Evolutionary conservation across 2,113 vertebrate species (phyloP).

Genomic region (Urocolius indicus): DNA sequence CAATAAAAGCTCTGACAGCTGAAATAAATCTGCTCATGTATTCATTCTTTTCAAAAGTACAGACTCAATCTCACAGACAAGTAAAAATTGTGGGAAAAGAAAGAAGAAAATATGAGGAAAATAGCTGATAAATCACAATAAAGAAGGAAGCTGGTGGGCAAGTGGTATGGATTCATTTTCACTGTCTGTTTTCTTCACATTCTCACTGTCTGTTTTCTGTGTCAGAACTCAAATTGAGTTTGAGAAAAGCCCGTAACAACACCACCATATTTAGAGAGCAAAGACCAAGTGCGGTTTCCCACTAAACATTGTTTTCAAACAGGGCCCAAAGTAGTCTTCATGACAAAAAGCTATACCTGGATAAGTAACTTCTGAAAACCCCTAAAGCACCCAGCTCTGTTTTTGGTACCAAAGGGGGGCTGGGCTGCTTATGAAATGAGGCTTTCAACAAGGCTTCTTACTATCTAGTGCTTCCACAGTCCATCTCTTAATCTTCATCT

Average conservation of each 20-base stretch:
- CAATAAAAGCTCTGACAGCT: constrained; percentile 58
- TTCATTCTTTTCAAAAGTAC: constrained; percentile 48
- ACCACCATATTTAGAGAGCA: background rate
- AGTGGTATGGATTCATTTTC: background rate
- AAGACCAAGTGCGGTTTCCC: background rate
- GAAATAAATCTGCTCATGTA: background rate
- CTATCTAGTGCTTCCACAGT: background rate
- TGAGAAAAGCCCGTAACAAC: background rate
- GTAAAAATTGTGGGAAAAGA: background rate
- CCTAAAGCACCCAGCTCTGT: background rate
- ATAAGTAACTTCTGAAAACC: background rate
- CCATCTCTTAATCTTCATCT: background rate
- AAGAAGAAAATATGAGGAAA: background rate
- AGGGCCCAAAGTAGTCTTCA: background rate
- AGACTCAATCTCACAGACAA: constrained; percentile 11
- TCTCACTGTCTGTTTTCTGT: background rate
- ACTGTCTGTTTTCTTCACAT: background rate
- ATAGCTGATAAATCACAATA: background rate
- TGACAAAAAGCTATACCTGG: background rate
- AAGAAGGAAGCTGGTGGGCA: background rate
- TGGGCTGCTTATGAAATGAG: accelerated
- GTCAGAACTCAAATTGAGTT: background rate
- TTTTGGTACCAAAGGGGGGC: background rate
- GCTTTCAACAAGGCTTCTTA: background rate
- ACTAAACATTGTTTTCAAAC: background rate